phyloP scores from a whole-genome alignment of 2,113 vertebrate species.

The Hemicordylus capensis region DNA sequence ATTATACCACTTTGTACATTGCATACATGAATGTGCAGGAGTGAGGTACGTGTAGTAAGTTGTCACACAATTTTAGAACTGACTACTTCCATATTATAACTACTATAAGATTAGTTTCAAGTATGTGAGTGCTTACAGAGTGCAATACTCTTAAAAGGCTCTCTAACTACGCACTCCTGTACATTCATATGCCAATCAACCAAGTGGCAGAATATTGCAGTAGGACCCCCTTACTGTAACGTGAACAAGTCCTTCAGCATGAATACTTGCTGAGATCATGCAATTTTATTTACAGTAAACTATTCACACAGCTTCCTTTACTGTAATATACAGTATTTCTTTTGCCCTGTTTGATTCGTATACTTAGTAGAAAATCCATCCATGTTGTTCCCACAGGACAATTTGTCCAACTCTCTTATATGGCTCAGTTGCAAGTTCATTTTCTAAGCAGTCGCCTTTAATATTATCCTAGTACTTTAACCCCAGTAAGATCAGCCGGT shows the following conservation, averaged over 20 bases:
- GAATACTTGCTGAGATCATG: slow-evolving; percentile 65
- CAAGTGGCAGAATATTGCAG: slow-evolving; percentile 10
- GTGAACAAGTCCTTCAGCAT: slow-evolving; percentile 59
- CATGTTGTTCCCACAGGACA: slow-evolving; percentile 74
- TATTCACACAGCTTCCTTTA: slow-evolving; percentile 73
- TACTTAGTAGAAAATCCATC: slow-evolving; percentile 67
- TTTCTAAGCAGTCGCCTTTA: slow-evolving; percentile 58
- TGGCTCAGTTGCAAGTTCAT: slow-evolving; percentile 84
- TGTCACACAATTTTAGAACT: neutral
- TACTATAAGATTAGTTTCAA: slow-evolving; percentile 6
- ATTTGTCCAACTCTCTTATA: slow-evolving; percentile 68
- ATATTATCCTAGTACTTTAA: slow-evolving; percentile 66
- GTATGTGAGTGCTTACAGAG: slow-evolving; percentile 7
- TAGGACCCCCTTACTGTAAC: slow-evolving; percentile 32
- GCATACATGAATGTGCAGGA: slow-evolving; percentile 17
- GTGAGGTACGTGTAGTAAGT: neutral
- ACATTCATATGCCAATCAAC: slow-evolving; percentile 4
- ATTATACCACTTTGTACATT: slow-evolving; percentile 9
- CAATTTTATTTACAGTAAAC: slow-evolving; percentile 65
- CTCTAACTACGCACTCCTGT: neutral
- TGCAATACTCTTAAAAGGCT: neutral
- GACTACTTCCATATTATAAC: neutral
- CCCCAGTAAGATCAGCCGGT: slow-evolving; percentile 49
- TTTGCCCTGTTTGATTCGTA: slow-evolving; percentile 75
- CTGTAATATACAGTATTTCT: slow-evolving; percentile 87